Evolutionary conservation across 2,113 vertebrate species (phyloP).

Genomic region (Dendrocopos noguchii): DNA sequence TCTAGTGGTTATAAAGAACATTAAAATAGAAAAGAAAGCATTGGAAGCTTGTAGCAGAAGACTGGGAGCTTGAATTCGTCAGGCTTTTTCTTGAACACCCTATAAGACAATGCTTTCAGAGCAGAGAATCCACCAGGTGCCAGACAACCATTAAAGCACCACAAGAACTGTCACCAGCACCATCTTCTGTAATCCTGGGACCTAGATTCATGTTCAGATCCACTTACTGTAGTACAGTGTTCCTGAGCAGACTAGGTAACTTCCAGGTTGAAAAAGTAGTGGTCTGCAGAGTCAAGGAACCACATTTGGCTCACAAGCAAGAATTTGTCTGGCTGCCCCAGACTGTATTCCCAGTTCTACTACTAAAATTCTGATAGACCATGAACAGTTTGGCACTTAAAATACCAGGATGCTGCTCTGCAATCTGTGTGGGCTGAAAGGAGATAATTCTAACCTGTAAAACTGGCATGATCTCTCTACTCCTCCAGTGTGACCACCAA

Average conservation of each 20-base stretch:
- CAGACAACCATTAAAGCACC: background rate
- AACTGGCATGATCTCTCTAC: background rate
- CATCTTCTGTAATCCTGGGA: background rate
- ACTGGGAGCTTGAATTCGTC: background rate
- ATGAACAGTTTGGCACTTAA: background rate
- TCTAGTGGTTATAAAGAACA: background rate
- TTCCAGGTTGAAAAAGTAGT: background rate
- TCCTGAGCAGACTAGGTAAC: background rate
- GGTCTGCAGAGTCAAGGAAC: background rate
- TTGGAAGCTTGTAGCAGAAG: fast-evolving
- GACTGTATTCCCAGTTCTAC: background rate
- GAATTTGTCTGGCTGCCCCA: background rate
- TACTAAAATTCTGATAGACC: background rate
- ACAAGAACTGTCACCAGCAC: background rate
- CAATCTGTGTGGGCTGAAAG: background rate
- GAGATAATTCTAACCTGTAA: background rate
- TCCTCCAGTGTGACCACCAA: background rate
- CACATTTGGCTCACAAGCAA: background rate
- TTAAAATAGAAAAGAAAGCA: background rate
- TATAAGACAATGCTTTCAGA: background rate
- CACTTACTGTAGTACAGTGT: background rate
- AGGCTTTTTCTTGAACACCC: background rate
- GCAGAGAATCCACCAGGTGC: background rate
- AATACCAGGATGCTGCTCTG: background rate
- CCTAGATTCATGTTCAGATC: background rate